phyloP scores from a whole-genome alignment of 2,888 invertebrate species.

The Chrysotoxum bicinctum region DNA sequence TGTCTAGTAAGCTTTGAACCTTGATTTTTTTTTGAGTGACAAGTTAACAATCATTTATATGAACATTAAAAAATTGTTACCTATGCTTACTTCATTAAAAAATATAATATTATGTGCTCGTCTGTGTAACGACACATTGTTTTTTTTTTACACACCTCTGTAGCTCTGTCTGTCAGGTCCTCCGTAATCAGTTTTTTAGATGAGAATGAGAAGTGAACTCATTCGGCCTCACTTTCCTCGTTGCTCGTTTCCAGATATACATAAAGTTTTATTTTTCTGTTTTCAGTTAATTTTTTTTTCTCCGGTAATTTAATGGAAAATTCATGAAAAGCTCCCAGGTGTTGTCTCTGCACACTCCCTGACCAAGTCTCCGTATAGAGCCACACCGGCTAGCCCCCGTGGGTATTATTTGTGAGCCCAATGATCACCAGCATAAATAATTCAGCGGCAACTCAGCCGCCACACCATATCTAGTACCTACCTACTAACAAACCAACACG shows the following conservation, averaged over 20 bases:
- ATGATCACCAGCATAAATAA: slow-evolving; percentile 70
- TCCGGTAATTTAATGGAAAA: slow-evolving; percentile 58
- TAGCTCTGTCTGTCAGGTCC: not conserved
- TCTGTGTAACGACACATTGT: too few relatives aligned
- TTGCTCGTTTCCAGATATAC: not conserved
- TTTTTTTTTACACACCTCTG: slow-evolving; percentile 11
- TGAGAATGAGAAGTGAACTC: slow-evolving; percentile 31
- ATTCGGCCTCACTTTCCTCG: slow-evolving; percentile 42
- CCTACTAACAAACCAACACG: slow-evolving; percentile 11
- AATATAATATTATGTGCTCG: too few relatives aligned
- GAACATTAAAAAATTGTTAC: too few relatives aligned
- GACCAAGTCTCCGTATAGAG: not conserved
- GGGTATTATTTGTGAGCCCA: slow-evolving; percentile 68
- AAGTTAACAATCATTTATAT: too few relatives aligned
- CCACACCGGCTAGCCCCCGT: slow-evolving; percentile 29
- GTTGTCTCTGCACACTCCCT: slow-evolving; percentile 42
- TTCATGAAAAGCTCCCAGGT: slow-evolving; percentile 71
- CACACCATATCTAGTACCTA: not conserved
- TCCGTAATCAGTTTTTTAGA: slow-evolving; percentile 4
- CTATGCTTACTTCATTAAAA: too few relatives aligned
- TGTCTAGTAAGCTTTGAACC: too few relatives aligned
- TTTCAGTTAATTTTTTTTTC: slow-evolving; percentile 16
- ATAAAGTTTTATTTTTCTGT: slow-evolving; percentile 24
- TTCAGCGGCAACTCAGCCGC: slow-evolving; percentile 59
- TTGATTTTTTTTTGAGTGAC: too few relatives aligned